A percentile compares a stretch with the other conserved stretches of the same genome.
Evolutionary conservation across 2,888 invertebrate genomes (phyloP).

Genomic region (Pardosa pseudoannulata): DNA sequence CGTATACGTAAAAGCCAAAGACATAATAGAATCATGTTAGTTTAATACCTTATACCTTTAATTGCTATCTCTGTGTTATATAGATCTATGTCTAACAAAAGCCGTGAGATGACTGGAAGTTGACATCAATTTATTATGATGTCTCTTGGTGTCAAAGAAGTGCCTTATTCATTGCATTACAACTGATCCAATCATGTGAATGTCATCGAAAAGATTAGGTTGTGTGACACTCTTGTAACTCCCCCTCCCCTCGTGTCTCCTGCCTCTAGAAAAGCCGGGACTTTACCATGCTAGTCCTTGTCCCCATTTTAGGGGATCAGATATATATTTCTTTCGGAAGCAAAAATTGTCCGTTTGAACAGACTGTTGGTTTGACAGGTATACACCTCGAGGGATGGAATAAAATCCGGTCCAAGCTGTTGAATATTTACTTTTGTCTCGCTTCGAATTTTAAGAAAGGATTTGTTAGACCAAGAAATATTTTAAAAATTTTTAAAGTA

Average conservation of each 20-base stretch:
- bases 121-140: conserved; percentile 42
- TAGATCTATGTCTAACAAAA: background rate
- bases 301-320: background rate
- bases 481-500: too few species aligned
- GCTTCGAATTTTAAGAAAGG: background rate
- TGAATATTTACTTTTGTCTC: background rate
- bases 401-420: background rate
- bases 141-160: conserved; percentile 36
- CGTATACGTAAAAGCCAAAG: too few species aligned
- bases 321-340: background rate
- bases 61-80: background rate
- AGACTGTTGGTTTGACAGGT: background rate
- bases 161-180: conserved; percentile 49
- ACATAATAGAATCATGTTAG: background rate
- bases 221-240: background rate
- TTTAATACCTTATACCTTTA: background rate
- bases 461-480: too few species aligned
- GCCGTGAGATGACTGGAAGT: background rate
- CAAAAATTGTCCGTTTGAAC: background rate
- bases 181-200: conserved; percentile 57
- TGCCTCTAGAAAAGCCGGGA: background rate
- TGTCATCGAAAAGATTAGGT: conserved; percentile 47
- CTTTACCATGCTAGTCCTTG: background rate
- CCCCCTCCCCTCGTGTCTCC: background rate
- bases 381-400: background rate